Evolutionary conservation across 2,797 vertebrate species (phyloP).

Genomic region (Apodemus agrarius): DNA sequence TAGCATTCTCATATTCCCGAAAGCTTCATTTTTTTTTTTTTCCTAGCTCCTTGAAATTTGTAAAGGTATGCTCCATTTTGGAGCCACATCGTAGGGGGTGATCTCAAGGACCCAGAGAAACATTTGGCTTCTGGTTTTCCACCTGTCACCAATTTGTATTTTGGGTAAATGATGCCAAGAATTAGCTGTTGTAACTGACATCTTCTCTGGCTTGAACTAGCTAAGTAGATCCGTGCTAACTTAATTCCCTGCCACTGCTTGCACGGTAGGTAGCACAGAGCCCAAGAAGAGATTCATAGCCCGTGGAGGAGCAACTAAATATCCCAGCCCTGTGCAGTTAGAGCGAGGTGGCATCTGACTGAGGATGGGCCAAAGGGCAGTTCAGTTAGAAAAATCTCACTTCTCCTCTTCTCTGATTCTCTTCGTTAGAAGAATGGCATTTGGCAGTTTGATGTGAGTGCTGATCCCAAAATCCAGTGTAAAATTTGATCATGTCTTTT

Average conservation of each 20-base stretch:
- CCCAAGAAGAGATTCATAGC: not conserved
- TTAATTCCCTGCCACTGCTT: constrained; percentile 47
- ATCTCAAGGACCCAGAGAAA: constrained; percentile 62
- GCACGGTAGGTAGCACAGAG: not conserved
- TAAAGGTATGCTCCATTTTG: constrained; percentile 8
- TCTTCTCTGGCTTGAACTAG: constrained; percentile 65
- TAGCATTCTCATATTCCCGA: constrained; percentile 29
- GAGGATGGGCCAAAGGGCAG: not conserved
- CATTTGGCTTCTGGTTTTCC: constrained; percentile 45
- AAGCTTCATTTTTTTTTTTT: not conserved
- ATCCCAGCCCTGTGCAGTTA: not conserved
- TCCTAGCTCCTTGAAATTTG: constrained; percentile 24
- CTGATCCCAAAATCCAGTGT: not conserved
- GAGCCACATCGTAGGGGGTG: not conserved
- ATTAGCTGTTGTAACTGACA: constrained; percentile 50
- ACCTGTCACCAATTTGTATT: constrained; percentile 67
- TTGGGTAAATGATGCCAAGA: constrained; percentile 63
- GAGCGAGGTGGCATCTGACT: not conserved
- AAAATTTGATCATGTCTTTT: constrained; percentile 29
- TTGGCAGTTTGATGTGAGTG: constrained; percentile 47
- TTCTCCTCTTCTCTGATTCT: not conserved
- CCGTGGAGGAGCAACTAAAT: not conserved
- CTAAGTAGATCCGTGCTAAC: constrained; percentile 38
- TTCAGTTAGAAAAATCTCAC: not conserved
- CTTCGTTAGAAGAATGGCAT: constrained; percentile 42